Base-by-base conservation (phyloP, 2,113 vertebrate genomes). In the Prolemur simus region DNA sequence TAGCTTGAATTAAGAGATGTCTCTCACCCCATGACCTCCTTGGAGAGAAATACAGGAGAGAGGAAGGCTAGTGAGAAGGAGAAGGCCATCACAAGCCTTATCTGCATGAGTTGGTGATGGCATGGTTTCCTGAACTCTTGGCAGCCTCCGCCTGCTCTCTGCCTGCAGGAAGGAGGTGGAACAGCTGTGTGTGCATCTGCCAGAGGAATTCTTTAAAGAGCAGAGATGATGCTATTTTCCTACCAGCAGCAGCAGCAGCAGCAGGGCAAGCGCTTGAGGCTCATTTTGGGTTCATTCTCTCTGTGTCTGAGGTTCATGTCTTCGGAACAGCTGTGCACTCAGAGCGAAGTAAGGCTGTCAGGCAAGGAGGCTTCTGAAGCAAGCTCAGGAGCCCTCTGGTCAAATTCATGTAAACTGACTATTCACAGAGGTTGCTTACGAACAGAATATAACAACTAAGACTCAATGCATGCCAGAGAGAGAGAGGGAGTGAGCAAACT, bases 131-230 rank as follows among this genome's bases (percentile, higher is more conserved):
- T 74, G 89, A 95, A 96, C 82, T 42, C 95, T 78, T 64, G 71
- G 71, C 52, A 64, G 80, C 25, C 37, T 17, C 76, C 2, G 18
- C 89, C 86, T 87, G 84, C 92, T 96, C 85, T 90, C 76, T 60
- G 96, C 95, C 96, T 80, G 25, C 91, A 89, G 95, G 45, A 71
- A 92, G 89, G 60, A 54, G 91, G 76, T 23, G 5, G 56, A 81
- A 89, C 96, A 97, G 87, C 97, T 97, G 96, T 87, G 83, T 4
- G 32, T 34, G n/a, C 89, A 96, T 96, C 96, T 94, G 93, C 96
- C 49, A 1, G 82, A 93, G 96, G 86, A 89, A 74, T 83, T 66
- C 97, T 97, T 95, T 87, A 94, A 96, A 93, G 95, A 93, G 78
- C 94, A 87, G 52, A 91, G 64, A 94, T 6, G 92, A 83, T 18